Evolutionary conservation across 1,140 invertebrate species (phyloP), one percentile per base, ranked within the genome.

Genomic region (Stratiolaelaps scimitus): DNA sequence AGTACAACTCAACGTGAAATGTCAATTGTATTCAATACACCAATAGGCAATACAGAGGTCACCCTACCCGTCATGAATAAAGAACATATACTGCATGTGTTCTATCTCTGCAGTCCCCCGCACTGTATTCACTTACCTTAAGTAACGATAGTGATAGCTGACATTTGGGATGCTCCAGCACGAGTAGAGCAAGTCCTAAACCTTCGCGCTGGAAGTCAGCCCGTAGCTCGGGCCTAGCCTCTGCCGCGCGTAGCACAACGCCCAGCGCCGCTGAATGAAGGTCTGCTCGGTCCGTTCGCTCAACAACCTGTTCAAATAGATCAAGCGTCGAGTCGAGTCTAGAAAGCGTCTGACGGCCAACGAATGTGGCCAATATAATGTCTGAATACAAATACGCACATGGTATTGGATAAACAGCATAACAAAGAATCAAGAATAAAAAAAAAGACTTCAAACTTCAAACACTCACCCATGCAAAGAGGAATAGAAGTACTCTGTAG

Each of bases 121-220:
- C n/a, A n/a, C n/a, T n/a, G n/a, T n/a, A n/a, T n/a, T n/a, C n/a
- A n/a, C n/a, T 40, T 40, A 40, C 34, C 10, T 60, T 60, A 17
- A 60, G 53, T 34, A 60, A 29, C 26, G 23, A 29, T 15, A 60
- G 53, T 15, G 53, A 60, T 34, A 60, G 23, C 15, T 29, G 17
- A 23, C 53, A 60, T 60, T 60, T 60, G 17, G 53, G 53, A 60
- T 60, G 23, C 53, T 60, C 26, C 15, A 60, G 53, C 15, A 60
- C 53, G 13, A 60, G 26, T 15, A 60, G 15, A 1, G 53, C 26
- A 34, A 60, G 53, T 17, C 13, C 53, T 15, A 60, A 2, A 2
- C 53, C 53, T 10, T 60, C 53, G 26, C 53, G 53, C 13, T 29
- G 34, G 23, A 60, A 60, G 15, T 60, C 34, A 15, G 34, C 15